Evolutionary conservation across 2,888 invertebrate species (phyloP).

Genomic region (Schrankia costaestrigalis): DNA sequence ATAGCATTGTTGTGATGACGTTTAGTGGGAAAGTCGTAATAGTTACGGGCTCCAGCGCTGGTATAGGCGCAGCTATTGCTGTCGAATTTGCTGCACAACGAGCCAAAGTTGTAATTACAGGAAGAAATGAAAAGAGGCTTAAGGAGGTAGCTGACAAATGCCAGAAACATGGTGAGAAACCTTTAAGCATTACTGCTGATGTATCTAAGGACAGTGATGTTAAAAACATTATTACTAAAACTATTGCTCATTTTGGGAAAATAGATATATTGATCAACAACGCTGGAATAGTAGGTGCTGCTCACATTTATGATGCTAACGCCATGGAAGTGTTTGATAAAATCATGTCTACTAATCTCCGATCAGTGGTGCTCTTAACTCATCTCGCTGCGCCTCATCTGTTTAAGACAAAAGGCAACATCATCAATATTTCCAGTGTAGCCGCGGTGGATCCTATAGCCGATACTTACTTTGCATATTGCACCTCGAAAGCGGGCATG

Average conservation of each 20-base stretch:
- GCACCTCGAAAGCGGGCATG: conserved; percentile 4
- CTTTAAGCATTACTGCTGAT: too few species aligned
- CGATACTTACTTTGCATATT: not conserved
- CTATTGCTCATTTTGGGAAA: conserved; percentile 10
- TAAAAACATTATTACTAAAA: conserved; percentile 9
- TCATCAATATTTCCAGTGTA: conserved; percentile 29
- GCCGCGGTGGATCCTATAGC: conserved; percentile 6
- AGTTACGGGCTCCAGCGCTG: too few species aligned
- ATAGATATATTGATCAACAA: conserved; percentile 22
- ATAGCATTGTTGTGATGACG: too few species aligned
- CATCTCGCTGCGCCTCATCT: conserved; percentile 24
- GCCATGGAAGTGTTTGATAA: conserved; percentile 6
- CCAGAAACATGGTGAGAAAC: too few species aligned
- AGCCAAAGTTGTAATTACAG: too few species aligned
- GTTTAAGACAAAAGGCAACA: conserved; percentile 29
- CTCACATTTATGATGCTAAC: conserved; percentile 5
- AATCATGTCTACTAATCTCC: conserved; percentile 20
- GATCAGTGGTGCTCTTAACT: conserved; percentile 24
- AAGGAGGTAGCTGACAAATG: too few species aligned
- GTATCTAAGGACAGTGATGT: conserved; percentile 12
- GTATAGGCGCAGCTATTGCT: too few species aligned
- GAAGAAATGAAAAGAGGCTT: too few species aligned
- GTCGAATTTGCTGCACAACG: too few species aligned
- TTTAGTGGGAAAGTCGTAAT: too few species aligned
- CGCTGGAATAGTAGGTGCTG: conserved; percentile 10